A percentile compares a stretch with the other conserved stretches of the same genome.
Conservation (phyloP, 2,888 invertebrate species). For the Andrena trimmerana region DNA sequence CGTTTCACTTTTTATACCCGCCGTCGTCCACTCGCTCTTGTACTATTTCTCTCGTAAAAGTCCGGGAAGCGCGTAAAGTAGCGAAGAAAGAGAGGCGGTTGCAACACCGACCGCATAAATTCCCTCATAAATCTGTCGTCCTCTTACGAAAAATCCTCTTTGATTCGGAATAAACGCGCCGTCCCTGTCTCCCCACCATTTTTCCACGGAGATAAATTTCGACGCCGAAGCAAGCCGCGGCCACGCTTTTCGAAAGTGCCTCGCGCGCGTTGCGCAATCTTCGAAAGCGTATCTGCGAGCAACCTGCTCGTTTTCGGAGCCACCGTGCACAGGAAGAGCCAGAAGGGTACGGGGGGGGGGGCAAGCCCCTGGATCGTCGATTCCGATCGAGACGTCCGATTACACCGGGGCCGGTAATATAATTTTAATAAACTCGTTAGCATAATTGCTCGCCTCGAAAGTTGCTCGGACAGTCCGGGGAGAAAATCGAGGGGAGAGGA, state of each 20-base stretch:
- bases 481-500: neutral
- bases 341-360: neutral
- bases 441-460: slow-evolving; percentile 49
- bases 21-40: neutral
- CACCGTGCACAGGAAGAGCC: neutral
- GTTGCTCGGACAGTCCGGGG: neutral
- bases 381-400: slow-evolving; percentile 42
- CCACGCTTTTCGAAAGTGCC: slow-evolving; percentile 36
- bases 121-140: slow-evolving; percentile 34
- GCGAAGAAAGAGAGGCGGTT: slow-evolving; percentile 2
- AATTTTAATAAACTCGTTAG: slow-evolving; percentile 63
- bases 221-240: neutral
- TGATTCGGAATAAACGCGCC: slow-evolving; percentile 23
- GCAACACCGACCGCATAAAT: slow-evolving; percentile 45
- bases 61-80: neutral
- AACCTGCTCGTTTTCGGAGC: neutral
- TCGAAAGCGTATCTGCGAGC: slow-evolving; percentile 23
- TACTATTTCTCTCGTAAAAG: slow-evolving; percentile 30
- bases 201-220: slow-evolving; percentile 48
- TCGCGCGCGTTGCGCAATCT: slow-evolving; percentile 28
- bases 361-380: neutral
- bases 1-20: neutral
- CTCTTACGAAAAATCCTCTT: slow-evolving; percentile 21
- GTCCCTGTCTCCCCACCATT: neutral
- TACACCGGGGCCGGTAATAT: slow-evolving; percentile 21